phyloP scores from a whole-genome alignment of 2,888 invertebrate genomes.

The Mayetiola destructor region DNA sequence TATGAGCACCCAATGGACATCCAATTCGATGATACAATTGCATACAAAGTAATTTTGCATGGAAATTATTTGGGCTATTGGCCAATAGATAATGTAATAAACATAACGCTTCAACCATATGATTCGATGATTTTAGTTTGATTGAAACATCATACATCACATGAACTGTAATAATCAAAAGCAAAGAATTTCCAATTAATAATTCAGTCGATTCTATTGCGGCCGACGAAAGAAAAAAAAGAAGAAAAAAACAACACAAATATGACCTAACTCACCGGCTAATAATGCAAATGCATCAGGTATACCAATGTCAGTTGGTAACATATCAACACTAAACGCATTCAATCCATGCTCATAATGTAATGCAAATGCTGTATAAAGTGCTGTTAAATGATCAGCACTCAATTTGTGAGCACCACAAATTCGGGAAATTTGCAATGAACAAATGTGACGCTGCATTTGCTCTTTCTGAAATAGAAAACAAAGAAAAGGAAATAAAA shows the following conservation, averaged over 20 bases:
- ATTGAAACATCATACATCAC: slow-evolving; percentile 40
- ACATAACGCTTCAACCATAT: slow-evolving; percentile 48
- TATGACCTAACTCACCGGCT: slow-evolving; percentile 38
- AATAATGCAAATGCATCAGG: slow-evolving; percentile 69
- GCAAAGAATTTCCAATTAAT: background rate
- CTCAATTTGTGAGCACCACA: slow-evolving; percentile 50
- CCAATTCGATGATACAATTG: slow-evolving; percentile 65
- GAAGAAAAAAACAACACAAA: too few species aligned
- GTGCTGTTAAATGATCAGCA: slow-evolving; percentile 39
- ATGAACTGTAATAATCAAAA: slow-evolving; percentile 25
- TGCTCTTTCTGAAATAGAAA: slow-evolving; percentile 43
- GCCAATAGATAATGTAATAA: slow-evolving; percentile 58
- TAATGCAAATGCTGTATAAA: slow-evolving; percentile 46
- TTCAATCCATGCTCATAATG: slow-evolving; percentile 51
- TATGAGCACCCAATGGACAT: slow-evolving; percentile 57
- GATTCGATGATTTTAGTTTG: slow-evolving; percentile 39
- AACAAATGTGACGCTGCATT: slow-evolving; percentile 70
- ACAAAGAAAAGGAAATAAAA: background rate
- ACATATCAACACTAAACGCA: slow-evolving; percentile 41
- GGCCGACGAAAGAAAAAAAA: background rate
- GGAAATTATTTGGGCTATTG: slow-evolving; percentile 75
- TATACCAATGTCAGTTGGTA: slow-evolving; percentile 55
- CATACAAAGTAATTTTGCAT: slow-evolving; percentile 70
- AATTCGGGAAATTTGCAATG: slow-evolving; percentile 57
- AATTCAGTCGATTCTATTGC: background rate